phyloP scores from a whole-genome alignment of 2,888 invertebrate genomes.

The Melanostoma mellinum region DNA sequence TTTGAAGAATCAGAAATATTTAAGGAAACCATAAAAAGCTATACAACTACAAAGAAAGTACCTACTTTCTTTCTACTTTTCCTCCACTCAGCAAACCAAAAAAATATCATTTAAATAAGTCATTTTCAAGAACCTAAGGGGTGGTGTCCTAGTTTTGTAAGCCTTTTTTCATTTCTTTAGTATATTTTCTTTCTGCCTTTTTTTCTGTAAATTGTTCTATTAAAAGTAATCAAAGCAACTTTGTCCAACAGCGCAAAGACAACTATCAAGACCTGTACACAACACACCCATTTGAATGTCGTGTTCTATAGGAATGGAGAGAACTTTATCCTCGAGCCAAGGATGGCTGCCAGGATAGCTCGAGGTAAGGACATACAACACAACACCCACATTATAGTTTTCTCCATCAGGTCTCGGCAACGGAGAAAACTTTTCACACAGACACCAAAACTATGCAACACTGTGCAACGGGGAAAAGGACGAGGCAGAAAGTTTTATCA shows the following conservation, averaged over 20 bases:
- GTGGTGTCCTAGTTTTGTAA: slow-evolving; percentile 32
- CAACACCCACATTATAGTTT: neutral
- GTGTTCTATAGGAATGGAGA: slow-evolving; percentile 33
- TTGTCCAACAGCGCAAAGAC: slow-evolving; percentile 63
- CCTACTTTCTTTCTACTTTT: neutral
- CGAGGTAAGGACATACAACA: slow-evolving; percentile 29
- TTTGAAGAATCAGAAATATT: slow-evolving; percentile 33
- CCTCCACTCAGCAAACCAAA: neutral
- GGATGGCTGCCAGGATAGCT: slow-evolving; percentile 14
- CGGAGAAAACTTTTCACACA: slow-evolving; percentile 45
- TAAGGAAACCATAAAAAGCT: slow-evolving; percentile 13
- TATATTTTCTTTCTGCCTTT: neutral
- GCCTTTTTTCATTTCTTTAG: neutral
- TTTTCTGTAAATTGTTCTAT: slow-evolving; percentile 64
- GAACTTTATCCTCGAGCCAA: slow-evolving; percentile 40
- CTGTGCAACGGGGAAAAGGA: slow-evolving; percentile 12
- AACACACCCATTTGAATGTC: slow-evolving; percentile 41
- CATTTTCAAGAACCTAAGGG: slow-evolving; percentile 37
- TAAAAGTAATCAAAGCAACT: slow-evolving; percentile 72
- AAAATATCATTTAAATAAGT: neutral
- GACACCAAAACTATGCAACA: slow-evolving; percentile 48
- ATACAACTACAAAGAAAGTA: slow-evolving; percentile 30
- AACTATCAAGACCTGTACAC: slow-evolving; percentile 58
- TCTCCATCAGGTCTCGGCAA: neutral
- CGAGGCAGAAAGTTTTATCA: slow-evolving; percentile 64